Percentiles rank a stretch among this genome's conserved stretches.
Evolutionary conservation across 2,113 vertebrate genomes (phyloP).

Genomic region (Labrus mixtus): DNA sequence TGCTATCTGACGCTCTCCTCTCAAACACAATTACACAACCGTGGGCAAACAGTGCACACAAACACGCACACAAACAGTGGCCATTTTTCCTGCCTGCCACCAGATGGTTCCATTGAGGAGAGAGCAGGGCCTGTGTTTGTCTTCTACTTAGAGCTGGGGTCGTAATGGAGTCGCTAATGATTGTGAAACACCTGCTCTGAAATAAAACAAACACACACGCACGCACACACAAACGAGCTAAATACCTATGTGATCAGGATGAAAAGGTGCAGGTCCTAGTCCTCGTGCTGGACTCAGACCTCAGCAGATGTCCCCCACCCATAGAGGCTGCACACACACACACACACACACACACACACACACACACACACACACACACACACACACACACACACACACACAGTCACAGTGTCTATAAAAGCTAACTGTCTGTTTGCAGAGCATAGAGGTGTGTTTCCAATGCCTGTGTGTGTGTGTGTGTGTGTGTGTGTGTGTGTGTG

Average conservation of each 20-base stretch:
- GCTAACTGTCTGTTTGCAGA: conserved; percentile 80
- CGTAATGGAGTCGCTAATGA: conserved; percentile 81
- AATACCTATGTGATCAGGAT: conserved; percentile 82
- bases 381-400: conserved; percentile 43
- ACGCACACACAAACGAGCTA: conserved; percentile 64
- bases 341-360: conserved; percentile 11
- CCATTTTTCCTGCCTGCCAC: conserved; percentile 81
- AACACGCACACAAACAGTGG: conserved; percentile 68
- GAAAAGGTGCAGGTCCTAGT: conserved; percentile 72
- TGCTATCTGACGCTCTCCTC: conserved; percentile 74
- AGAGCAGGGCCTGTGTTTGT: conserved; percentile 80
- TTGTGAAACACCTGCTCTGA: conserved; percentile 86
- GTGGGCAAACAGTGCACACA: conserved; percentile 80
- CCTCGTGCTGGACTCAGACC: conserved; percentile 74
- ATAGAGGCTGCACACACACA: conserved; percentile 72
- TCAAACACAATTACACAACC: conserved; percentile 77
- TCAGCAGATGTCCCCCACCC: conserved; percentile 77
- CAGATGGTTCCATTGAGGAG: conserved; percentile 84
- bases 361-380: conserved; percentile 23
- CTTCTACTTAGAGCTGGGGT: conserved; percentile 79
- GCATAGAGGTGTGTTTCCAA: conserved; percentile 61
- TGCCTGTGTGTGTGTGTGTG: neutral
- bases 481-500: too few species aligned
- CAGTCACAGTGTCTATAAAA: conserved; percentile 65
- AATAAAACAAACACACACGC: conserved; percentile 83